Base-by-base conservation (phyloP, 2,113 vertebrate species). In the Eleginops maclovinus region DNA sequence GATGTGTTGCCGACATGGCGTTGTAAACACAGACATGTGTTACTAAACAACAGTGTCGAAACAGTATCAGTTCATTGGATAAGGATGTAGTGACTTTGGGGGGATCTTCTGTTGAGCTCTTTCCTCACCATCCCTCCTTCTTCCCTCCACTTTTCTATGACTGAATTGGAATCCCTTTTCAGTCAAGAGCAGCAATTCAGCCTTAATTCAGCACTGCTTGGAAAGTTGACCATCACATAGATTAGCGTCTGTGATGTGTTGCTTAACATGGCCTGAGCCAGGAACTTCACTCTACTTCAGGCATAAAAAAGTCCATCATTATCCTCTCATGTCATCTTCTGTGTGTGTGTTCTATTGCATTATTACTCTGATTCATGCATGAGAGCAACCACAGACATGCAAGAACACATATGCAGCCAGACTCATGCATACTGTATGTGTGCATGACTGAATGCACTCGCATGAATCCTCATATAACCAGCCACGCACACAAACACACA, bases 201-300 rank as follows among this genome's bases (percentile, higher is more conserved):
- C 67, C 81, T 89, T 90, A 85, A 89, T 88, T 84, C 76, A 88
- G 79, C 74, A 8, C 21, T 15, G 7, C 67, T 78, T 74, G 68
- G 64, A 77, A 84, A 69, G 74, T 82, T 82, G 60, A 87, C 73
- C 85, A 91, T 87, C 78, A 81, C 70, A 63, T 47, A 88, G 80
- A 91, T 92, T 88, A 79, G 73, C 5, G 36, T 85, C 40, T 74
- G 56, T 72, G 67, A 85, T 87, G 71, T 46, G 75, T 88, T 63
- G 81, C 79, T 70, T 82, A 72, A 74, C 49, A 28, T 36, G 24
- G 74, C 46, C 75, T 68, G n/a, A 47, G 83, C 47, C 0, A 24
- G 60, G 31, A 65, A 73, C 47, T 41, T 40, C 63, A 54, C 49
- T 14, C 60, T 66, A 87, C 80, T 69, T 61, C 0, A 5, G 75